Evolutionary conservation across 92 coral and sea anemone species (phyloP).

Genomic region (Paragorgia papillata): DNA sequence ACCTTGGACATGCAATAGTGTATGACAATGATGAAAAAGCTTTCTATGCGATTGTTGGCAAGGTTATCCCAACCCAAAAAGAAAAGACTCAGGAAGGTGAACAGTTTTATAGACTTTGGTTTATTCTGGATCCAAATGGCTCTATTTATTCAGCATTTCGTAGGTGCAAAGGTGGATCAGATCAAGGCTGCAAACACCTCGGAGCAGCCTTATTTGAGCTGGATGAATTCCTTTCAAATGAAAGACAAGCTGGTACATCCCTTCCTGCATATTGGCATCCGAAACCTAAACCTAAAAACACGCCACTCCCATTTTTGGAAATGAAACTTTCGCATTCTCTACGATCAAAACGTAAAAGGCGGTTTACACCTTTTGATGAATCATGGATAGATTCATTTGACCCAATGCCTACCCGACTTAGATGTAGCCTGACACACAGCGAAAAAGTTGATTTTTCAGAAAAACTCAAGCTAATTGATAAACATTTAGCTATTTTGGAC

Average conservation of each 20-base stretch:
- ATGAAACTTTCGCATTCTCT: too few species aligned
- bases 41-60: too few species aligned
- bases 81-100: conserved; percentile 62
- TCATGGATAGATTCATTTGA: conserved; percentile 9
- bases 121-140: conserved; percentile 57
- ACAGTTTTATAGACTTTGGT: conserved; percentile 63
- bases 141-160: conserved; percentile 69
- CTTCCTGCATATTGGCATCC: conserved; percentile 64
- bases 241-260: conserved; percentile 56
- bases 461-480: conserved; percentile 52
- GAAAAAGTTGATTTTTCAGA: conserved; percentile 52
- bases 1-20: too few species aligned
- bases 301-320: too few species aligned
- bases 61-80: too few species aligned
- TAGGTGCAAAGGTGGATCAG: conserved; percentile 71
- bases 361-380: conserved; percentile 20
- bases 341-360: too few species aligned
- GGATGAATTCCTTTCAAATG: conserved; percentile 58
- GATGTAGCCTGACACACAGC: not conserved
- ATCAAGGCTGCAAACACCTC: conserved; percentile 74
- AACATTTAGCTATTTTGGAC: conserved; percentile 54
- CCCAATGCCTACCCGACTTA: conserved; percentile 20
- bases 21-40: too few species aligned
- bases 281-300: conserved; percentile 53
- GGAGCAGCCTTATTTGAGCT: conserved; percentile 66